These are phyloP conservation scores for Sphaerophoria taeniata DNA, from an alignment of 2,888 invertebrate species.

Conservation along the genomic window DNA sequence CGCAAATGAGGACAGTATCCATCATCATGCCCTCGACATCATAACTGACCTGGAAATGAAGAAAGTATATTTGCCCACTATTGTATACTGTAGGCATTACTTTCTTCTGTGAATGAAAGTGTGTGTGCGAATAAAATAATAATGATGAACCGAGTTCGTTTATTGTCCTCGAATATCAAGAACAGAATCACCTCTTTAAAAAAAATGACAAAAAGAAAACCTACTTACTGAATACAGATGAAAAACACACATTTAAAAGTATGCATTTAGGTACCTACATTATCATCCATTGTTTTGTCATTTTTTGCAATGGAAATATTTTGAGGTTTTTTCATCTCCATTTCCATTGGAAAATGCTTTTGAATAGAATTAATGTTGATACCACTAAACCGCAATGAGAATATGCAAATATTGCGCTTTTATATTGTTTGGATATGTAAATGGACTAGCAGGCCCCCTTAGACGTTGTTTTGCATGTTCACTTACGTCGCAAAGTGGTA, in stretches of 20 bases:
- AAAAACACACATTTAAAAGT: not conserved
- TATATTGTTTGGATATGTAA: no score
- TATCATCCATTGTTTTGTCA: no score
- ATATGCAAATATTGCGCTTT: no score
- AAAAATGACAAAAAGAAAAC: not conserved
- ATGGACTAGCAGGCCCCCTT: no score
- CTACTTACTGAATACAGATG: not conserved
- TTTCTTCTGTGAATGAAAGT: not conserved
- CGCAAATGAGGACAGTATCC: conserved; percentile 57
- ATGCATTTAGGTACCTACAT: not conserved
- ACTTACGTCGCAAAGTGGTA: no score
- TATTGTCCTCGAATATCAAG: conserved; percentile 66
- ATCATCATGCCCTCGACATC: conserved; percentile 66
- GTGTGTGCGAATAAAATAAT: conserved; percentile 23
- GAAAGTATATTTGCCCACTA: conserved; percentile 40
- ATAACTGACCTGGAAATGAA: conserved; percentile 68
- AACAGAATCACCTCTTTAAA: conserved; percentile 56
- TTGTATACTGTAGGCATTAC: not conserved
- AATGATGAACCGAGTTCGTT: conserved; percentile 51
- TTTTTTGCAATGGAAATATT: no score
- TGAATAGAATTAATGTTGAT: no score
- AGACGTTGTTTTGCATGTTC: no score
- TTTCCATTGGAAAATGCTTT: no score
- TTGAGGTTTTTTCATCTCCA: no score
- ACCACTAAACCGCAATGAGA: no score